Evolutionary conservation across 2,888 invertebrate genomes (phyloP), one percentile per base, ranked within the genome.

Genomic region (Volucella bombylans): DNA sequence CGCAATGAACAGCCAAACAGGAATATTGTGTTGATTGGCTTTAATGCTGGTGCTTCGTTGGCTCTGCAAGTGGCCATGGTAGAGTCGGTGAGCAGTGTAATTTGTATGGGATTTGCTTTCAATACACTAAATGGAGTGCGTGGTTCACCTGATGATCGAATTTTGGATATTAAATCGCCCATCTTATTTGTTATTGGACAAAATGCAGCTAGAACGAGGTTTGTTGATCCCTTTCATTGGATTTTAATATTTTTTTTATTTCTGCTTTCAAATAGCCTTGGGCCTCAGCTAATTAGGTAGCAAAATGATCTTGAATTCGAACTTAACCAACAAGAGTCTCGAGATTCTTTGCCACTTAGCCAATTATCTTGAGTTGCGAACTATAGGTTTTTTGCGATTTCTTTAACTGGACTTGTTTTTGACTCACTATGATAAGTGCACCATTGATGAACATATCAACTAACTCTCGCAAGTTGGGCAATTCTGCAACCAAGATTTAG

Each of bases 131-230:
- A 95, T 88, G 96, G 96, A 4, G 93, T 93, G 82, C 92, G 96
- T 64, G 96, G 96, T 4, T 94, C 95, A 73, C 94, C 96, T 0
- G 96, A 96, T 88, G 97, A 97, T 90, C 94, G 94, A 3, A 90
- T 97, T 43, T 91, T 96, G 87, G 96, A 96, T 87, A 92, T 95
- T 57, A 94, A 94, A 87, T 94, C 94, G 72, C 96, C 97, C 0
- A 94, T 95, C 8, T 92, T 97, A 87, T 97, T 97, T 92, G 93
- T 96, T 0, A 94, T 96, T 83, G 97, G 97, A 2, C 95, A 97
- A 89, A 94, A 95, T 89, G 94, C 96, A 0, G 93, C 93, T 12
- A 93, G 94, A 79, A 92, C 93, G 14, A 92, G 92, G 94, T 94
- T 91, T 10, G 49, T 64, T 49, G n/a, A n/a, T 45, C 8, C 12